Evolutionary conservation across 2,888 invertebrate species (phyloP).

Genomic region (Pheosia tremula): DNA sequence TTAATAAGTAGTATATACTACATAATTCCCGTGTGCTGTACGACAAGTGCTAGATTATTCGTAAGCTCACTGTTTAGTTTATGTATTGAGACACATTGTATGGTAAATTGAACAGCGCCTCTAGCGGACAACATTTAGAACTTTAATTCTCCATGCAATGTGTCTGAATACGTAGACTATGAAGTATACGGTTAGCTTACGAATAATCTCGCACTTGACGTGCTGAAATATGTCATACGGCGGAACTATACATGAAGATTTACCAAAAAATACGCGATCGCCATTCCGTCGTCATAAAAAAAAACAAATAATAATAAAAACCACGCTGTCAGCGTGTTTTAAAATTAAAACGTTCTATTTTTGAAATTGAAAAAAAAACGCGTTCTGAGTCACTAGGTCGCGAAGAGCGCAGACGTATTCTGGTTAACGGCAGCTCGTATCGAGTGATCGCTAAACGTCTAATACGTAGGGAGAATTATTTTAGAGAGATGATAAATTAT

Average conservation of each 20-base stretch:
- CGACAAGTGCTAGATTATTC: too few species aligned
- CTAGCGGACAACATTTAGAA: too few species aligned
- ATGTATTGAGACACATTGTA: too few species aligned
- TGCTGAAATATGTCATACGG: too few species aligned
- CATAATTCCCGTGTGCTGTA: too few species aligned
- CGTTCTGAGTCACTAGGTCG: slow-evolving; percentile 24
- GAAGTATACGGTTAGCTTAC: too few species aligned
- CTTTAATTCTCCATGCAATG: too few species aligned
- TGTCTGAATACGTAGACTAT: too few species aligned
- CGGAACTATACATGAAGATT: neutral
- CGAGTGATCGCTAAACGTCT: slow-evolving; percentile 2
- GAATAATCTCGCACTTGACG: too few species aligned
- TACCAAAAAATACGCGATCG: slow-evolving; percentile 10
- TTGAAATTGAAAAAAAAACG: slow-evolving; percentile 14
- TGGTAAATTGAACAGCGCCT: too few species aligned
- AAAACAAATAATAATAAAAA: slow-evolving; percentile 43
- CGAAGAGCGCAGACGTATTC: slow-evolving; percentile 27
- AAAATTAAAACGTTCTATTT: slow-evolving; percentile 38
- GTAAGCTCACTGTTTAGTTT: too few species aligned
- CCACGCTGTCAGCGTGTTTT: slow-evolving; percentile 36
- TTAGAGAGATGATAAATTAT: neutral
- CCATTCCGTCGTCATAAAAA: slow-evolving; percentile 8
- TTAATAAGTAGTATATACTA: too few species aligned
- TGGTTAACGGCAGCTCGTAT: slow-evolving; percentile 11
- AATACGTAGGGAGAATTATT: neutral